Evolutionary conservation across 2,888 invertebrate genomes (phyloP), one percentile per base, ranked within the genome.

Genomic region (Plusia festucae): DNA sequence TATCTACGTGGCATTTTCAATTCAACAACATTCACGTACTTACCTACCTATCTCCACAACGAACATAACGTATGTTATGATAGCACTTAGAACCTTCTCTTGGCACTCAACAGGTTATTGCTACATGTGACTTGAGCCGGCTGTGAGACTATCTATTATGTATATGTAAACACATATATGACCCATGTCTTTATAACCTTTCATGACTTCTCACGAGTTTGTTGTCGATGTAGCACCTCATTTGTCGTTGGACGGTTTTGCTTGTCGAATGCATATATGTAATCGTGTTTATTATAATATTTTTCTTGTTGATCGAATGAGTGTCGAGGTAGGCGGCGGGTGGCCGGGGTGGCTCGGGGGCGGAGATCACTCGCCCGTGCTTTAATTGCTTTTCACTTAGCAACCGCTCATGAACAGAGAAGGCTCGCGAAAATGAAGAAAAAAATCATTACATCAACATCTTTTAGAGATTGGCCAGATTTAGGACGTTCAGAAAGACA

Each of bases 341-440:
- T 77, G 71, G 74, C 79, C 77, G 73, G 72, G 71, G 82, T 81
- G 81, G 72, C 88, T 72, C 86, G 87, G 88, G 86, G 85, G 90
- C 80, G 89, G 90, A 89, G 95, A 95, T 95, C 95, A 94, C 93
- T 95, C 95, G 94, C 90, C 95, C 95, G 92, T 95, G 94, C 91
- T 94, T 94, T 95, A 95, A 95, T 94, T 95, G 95, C 94, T 94
- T 94, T 94, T 94, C 93, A 94, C 95, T 94, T 94, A 95, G 94
- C 95, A 94, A 94, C 94, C 93, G 93, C 91, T 94, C 93, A 93
- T 94, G 93, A 94, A 93, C 93, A 93, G 91, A 88, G 89, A 92
- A 90, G 86, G 88, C 85, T 91, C 88, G 92, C 87, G 91, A 93
- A 92, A 93, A 94, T 93, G 91, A 93, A 93, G 90, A 93, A 94